Conservation (phyloP, 2,797 vertebrate genomes). For the Ambastaia sidthimunki region DNA sequence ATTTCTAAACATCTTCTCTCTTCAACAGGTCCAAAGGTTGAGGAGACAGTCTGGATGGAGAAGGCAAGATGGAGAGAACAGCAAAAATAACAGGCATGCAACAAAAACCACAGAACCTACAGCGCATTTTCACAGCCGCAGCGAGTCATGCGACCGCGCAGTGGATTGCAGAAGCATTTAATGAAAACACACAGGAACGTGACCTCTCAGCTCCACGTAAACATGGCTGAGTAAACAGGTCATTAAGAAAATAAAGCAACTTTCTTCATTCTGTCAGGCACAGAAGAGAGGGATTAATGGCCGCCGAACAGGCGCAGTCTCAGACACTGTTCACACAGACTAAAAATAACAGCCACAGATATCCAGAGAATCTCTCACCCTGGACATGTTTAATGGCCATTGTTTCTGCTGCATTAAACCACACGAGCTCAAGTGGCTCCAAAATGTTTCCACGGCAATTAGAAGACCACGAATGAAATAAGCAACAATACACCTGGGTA, state of each 20-base stretch:
- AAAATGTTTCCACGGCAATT: slow-evolving; percentile 46
- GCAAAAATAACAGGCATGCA: neutral
- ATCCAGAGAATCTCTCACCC: slow-evolving; percentile 48
- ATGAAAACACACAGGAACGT: slow-evolving; percentile 41
- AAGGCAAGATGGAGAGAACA: neutral
- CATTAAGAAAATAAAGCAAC: slow-evolving; percentile 56
- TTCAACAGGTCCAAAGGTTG: neutral
- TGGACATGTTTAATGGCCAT: slow-evolving; percentile 48
- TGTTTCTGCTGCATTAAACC: slow-evolving; percentile 47
- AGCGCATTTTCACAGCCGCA: neutral
- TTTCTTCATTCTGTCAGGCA: slow-evolving; percentile 47
- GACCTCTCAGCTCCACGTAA: slow-evolving; percentile 38
- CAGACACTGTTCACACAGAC: slow-evolving; percentile 36
- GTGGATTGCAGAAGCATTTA: slow-evolving; percentile 35
- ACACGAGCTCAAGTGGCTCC: slow-evolving; percentile 38
- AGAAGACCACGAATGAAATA: slow-evolving; percentile 16
- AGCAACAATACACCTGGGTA: slow-evolving; percentile 13
- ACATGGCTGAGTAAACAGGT: slow-evolving; percentile 53
- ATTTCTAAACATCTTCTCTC: too few relatives aligned
- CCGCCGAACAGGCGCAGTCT: slow-evolving; percentile 10
- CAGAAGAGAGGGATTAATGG: slow-evolving; percentile 49
- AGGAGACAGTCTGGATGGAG: neutral
- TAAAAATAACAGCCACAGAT: slow-evolving; percentile 48
- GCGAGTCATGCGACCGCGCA: neutral
- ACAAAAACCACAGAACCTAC: slow-evolving; percentile 4